These are phyloP conservation scores for Marronus borbonicus DNA, from an alignment of 2,888 invertebrate genomes.

Conservation along the genomic window DNA sequence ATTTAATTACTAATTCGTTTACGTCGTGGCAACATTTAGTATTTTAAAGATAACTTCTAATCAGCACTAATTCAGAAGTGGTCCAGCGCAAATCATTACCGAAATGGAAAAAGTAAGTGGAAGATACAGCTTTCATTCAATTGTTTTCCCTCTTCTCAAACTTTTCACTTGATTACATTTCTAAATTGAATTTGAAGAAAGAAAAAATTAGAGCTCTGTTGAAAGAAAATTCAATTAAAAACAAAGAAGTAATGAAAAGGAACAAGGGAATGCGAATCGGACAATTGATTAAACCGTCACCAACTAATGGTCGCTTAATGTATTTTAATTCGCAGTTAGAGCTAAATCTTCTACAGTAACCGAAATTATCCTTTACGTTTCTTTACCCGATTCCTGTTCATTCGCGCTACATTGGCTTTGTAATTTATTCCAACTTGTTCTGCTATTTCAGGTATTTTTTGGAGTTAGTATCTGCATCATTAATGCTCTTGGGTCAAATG, in stretches of 20 bases:
- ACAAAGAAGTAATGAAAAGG: conserved; percentile 30
- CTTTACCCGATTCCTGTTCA: conserved; percentile 23
- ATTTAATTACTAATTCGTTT: no score
- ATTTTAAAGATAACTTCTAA: no score
- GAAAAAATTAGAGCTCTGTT: conserved; percentile 18
- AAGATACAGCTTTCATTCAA: neutral
- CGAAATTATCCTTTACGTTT: conserved; percentile 29
- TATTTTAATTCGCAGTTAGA: conserved; percentile 40
- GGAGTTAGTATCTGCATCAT: neutral
- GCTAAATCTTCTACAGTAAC: conserved; percentile 20
- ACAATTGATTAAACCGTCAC: conserved; percentile 44
- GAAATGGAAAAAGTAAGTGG: no score
- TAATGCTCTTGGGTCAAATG: conserved; percentile 7
- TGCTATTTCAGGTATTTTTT: conserved; percentile 35
- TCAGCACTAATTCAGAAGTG: no score
- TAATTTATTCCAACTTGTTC: conserved; percentile 33
- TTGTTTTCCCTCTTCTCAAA: neutral
- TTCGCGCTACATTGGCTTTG: conserved; percentile 40
- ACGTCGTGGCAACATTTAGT: no score
- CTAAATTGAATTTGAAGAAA: conserved; percentile 34
- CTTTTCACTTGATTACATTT: conserved; percentile 35
- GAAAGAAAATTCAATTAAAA: conserved; percentile 44
- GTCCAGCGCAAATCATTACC: no score
- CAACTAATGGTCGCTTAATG: conserved; percentile 41
- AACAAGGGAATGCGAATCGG: conserved; percentile 17